These are phyloP conservation scores for Anser cygnoides DNA, from an alignment of 2,113 vertebrate species.

Conservation along the genomic window DNA sequence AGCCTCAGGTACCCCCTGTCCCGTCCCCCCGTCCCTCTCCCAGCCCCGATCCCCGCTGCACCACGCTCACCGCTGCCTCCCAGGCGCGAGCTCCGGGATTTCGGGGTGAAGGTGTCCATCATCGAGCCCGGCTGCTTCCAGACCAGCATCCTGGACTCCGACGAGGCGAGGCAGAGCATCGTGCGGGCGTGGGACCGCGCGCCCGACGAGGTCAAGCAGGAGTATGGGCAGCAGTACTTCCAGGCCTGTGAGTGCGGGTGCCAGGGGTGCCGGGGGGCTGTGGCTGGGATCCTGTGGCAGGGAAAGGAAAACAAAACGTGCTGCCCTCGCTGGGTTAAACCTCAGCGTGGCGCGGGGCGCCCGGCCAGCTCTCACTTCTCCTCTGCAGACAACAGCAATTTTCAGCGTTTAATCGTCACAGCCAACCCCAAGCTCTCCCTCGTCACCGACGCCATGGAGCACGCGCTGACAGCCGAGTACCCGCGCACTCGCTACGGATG, in stretches of 20 bases:
- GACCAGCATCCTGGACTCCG: constrained; percentile 47
- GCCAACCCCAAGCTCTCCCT: not conserved
- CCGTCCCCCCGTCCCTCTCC: not conserved
- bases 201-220: constrained; percentile 60
- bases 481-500: not conserved
- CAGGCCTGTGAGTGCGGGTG: constrained; percentile 57
- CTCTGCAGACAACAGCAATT: not conserved
- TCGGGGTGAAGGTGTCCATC: constrained; percentile 79
- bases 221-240: constrained; percentile 71
- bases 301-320: too few relatives aligned
- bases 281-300: too few relatives aligned
- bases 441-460: not conserved
- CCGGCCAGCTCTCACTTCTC: too few relatives aligned
- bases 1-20: constrained; percentile 71
- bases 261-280: too few relatives aligned
- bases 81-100: constrained; percentile 71
- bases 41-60: not conserved
- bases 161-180: not conserved
- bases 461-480: not conserved
- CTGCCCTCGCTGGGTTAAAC: not conserved
- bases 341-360: not conserved
- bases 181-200: constrained; percentile 61
- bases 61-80: not conserved
- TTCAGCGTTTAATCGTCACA: not conserved
- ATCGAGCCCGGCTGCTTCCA: constrained; percentile 76